phyloP scores from a whole-genome alignment of 2,888 invertebrate species.

The Tenodera sinensis region DNA sequence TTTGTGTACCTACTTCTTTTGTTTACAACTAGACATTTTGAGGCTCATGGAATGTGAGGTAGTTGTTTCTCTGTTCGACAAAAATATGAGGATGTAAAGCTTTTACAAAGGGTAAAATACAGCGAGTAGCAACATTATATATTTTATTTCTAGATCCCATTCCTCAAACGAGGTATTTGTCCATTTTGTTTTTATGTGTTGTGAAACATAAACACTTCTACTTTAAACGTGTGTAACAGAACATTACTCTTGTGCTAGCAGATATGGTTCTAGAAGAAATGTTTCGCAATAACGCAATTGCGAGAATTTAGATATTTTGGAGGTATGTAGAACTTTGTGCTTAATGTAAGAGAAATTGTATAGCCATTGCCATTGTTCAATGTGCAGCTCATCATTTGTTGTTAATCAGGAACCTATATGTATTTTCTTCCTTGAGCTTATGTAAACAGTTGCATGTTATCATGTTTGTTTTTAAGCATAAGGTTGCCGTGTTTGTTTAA shows the following conservation, averaged over 20 bases:
- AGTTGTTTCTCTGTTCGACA: not conserved
- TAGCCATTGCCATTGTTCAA: too few relatives aligned
- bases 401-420: too few relatives aligned
- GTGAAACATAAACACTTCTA: not conserved
- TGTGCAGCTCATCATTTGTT: too few relatives aligned
- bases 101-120: not conserved
- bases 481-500: not conserved
- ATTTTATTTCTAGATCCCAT: not conserved
- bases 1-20: not conserved
- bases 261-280: not conserved
- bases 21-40: not conserved
- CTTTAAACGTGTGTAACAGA: not conserved
- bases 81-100: not conserved
- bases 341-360: too few relatives aligned
- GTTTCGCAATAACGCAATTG: not conserved
- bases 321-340: too few relatives aligned
- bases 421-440: too few relatives aligned
- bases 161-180: not conserved
- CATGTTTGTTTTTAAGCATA: too few relatives aligned
- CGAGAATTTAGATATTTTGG: too few relatives aligned
- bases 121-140: not conserved
- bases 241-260: not conserved
- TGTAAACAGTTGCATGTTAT: too few relatives aligned
- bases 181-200: not conserved
- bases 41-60: not conserved